Percentiles rank a stretch among this genome's conserved stretches.
Conservation (phyloP, 2,888 invertebrate genomes). For the Drosophila birchii region DNA sequence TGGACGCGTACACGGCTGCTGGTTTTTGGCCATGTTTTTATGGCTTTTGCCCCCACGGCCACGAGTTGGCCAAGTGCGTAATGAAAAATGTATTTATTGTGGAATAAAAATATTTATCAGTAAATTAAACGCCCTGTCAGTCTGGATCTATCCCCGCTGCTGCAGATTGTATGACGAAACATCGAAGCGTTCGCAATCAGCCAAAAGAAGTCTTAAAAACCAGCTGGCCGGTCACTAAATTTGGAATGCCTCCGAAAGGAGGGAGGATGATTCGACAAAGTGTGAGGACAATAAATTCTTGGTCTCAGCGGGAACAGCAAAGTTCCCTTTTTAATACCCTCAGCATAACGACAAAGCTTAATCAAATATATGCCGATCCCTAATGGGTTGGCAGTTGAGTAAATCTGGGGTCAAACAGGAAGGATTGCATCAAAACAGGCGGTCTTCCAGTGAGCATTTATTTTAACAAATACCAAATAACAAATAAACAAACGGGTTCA, state of each 20-base stretch:
- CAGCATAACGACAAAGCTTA: slow-evolving; percentile 25
- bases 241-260: slow-evolving; percentile 11
- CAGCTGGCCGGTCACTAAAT: slow-evolving; percentile 35
- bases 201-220: slow-evolving; percentile 7
- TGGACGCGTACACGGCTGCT: slow-evolving; percentile 38
- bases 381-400: slow-evolving; percentile 19
- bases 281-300: slow-evolving; percentile 29
- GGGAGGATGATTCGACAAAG: slow-evolving; percentile 1
- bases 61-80: slow-evolving; percentile 62
- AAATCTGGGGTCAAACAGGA: slow-evolving; percentile 3
- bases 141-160: slow-evolving; percentile 30
- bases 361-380: slow-evolving; percentile 12
- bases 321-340: background rate
- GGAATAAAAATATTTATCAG: slow-evolving; percentile 79
- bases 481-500: slow-evolving; percentile 13
- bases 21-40: slow-evolving; percentile 68
- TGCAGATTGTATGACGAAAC: slow-evolving; percentile 66
- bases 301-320: slow-evolving; percentile 25
- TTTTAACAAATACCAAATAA: slow-evolving; percentile 11
- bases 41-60: slow-evolving; percentile 49
- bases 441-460: slow-evolving; percentile 3
- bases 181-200: slow-evolving; percentile 31
- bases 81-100: slow-evolving; percentile 74
- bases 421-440: slow-evolving; percentile 4
- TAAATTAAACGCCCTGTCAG: slow-evolving; percentile 70